phyloP scores from a whole-genome alignment of 2,113 vertebrate genomes.

The Miniopterus natalensis region DNA sequence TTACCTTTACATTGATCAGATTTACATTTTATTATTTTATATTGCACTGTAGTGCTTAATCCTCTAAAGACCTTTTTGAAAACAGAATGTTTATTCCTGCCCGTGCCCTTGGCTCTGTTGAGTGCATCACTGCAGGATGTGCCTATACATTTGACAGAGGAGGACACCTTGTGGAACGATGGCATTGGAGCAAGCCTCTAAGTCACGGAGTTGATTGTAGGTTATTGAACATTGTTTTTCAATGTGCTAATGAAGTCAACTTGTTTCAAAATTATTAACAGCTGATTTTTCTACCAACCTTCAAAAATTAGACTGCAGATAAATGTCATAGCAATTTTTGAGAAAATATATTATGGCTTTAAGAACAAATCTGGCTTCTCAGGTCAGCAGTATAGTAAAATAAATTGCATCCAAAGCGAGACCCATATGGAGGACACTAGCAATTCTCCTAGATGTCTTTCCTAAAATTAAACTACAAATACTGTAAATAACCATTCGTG shows the following conservation, averaged over 20 bases:
- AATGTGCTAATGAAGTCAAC: neutral
- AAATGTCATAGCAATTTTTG: conserved; percentile 53
- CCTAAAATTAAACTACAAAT: conserved; percentile 64
- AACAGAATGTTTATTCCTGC: neutral
- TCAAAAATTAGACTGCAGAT: neutral
- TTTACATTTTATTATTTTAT: neutral
- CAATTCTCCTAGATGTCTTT: conserved; percentile 57
- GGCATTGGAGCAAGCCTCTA: neutral
- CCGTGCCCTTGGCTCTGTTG: neutral
- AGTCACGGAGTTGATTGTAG: neutral
- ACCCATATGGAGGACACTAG: neutral
- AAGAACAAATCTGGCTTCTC: conserved; percentile 39
- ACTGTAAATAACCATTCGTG: neutral
- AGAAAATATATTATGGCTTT: conserved; percentile 59
- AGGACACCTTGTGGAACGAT: too few species aligned
- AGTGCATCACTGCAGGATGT: fast-evolving
- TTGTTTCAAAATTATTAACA: conserved; percentile 47
- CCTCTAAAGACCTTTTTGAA: neutral
- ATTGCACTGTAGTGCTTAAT: neutral
- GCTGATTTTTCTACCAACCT: conserved; percentile 51
- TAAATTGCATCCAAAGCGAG: conserved; percentile 55
- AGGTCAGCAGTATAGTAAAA: conserved; percentile 37
- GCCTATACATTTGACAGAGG: neutral
- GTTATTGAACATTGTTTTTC: neutral
- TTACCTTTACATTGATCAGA: neutral